Base-by-base conservation (phyloP, 2,113 vertebrate genomes). In the Nerophis lumbriciformis region DNA sequence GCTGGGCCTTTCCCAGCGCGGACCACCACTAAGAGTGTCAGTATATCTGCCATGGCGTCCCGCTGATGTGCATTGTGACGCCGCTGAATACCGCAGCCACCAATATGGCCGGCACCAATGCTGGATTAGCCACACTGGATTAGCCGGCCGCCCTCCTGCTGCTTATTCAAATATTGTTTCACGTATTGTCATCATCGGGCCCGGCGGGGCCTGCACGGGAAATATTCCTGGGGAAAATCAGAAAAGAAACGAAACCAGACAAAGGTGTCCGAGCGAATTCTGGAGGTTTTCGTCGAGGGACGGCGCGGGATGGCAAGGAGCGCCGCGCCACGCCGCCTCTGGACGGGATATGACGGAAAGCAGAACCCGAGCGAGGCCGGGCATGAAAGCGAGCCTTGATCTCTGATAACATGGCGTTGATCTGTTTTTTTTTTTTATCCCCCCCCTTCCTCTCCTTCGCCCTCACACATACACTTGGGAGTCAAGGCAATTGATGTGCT, bases 91-190 rank as follows among this genome's bases (percentile, higher is more conserved):
- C 84, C 81, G 59, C 69, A 83, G 80, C 83, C 75, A 82, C 83
- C 87, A 85, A 87, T 83, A 88, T 89, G 87, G 84, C 85, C 85
- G 59, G 78, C 82, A 80, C 85, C 87, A 86, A 88, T 83, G 77
- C 87, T 89, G 85, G 85, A 89, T 89, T 89, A 89, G 84, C 87
- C 83, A 88, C 87, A 89, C 80, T 88, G 87, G 87, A 89, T 89
- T 89, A 89, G 76, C 84, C 68, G 71, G 72, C 80, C 79, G 80
- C 81, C 84, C 85, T 89, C 87, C 87, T 85, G 87, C 85, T 87
- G 87, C 85, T 88, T 88, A 89, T 88, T 89, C 87, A 89, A 89
- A 89, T 88, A 89, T 89, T 89, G 87, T 88, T 88, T 85, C 85
- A 84, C 87, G 84, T 87, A 85, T 89, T 88, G 87, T 89, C 87